Percentiles rank a stretch among this genome's conserved stretches.
These are phyloP conservation scores for Paracanthobrama guichenoti DNA, from an alignment of 2,113 vertebrate genomes.

Conservation along the genomic window DNA sequence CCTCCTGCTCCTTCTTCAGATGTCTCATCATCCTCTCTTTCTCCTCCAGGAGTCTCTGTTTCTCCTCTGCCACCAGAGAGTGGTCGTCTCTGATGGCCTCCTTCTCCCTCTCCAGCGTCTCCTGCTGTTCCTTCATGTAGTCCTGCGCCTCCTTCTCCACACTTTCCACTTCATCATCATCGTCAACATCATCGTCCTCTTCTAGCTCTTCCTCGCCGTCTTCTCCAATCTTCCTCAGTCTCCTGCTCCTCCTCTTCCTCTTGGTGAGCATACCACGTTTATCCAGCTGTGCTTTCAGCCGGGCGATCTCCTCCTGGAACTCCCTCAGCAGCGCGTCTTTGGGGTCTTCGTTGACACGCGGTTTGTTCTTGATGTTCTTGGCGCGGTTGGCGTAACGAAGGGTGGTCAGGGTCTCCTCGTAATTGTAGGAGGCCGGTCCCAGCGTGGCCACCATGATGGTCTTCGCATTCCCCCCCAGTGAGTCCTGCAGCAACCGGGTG, in stretches of 20 bases:
- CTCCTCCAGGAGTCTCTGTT: conserved; percentile 91
- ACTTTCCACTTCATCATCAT: conserved; percentile 58
- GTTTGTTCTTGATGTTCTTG: conserved; percentile 98
- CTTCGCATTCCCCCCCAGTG: conserved; percentile 93
- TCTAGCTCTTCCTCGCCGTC: conserved; percentile 53
- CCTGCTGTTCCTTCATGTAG: conserved; percentile 90
- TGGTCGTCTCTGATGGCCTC: conserved; percentile 91
- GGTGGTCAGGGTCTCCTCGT: conserved; percentile 93
- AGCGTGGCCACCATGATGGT: conserved; percentile 98
- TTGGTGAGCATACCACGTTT: conserved; percentile 84
- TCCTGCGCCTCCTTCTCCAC: conserved; percentile 81
- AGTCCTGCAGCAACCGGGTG: conserved; percentile 94
- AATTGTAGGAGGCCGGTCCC: conserved; percentile 88
- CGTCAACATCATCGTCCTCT: conserved; percentile 68
- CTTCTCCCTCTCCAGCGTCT: conserved; percentile 90
- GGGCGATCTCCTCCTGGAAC: conserved; percentile 92
- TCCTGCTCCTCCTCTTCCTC: conserved; percentile 78
- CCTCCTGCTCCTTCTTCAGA: conserved; percentile 90
- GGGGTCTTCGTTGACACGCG: conserved; percentile 94
- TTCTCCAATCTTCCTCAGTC: conserved; percentile 52
- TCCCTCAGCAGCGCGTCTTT: conserved; percentile 94
- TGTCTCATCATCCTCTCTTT: conserved; percentile 97
- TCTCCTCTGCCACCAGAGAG: conserved; percentile 90
- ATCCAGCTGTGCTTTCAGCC: conserved; percentile 92
- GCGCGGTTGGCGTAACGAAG: conserved; percentile 94